Conservation (phyloP, 1,140 invertebrate species). For the Bombus polaris region DNA sequence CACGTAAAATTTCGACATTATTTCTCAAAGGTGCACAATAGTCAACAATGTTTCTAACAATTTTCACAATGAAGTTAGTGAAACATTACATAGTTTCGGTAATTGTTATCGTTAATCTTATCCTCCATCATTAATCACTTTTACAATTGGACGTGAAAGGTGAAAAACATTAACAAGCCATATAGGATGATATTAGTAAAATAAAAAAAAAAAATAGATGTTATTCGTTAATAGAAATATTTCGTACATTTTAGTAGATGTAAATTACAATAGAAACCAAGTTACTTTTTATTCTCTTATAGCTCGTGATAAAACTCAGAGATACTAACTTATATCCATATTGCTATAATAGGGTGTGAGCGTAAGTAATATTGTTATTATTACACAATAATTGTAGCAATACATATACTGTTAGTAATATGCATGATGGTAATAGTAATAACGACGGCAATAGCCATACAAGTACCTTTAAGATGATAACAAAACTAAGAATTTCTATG, state of each 20-base stretch:
- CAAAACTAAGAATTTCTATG: not conserved
- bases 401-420: not conserved
- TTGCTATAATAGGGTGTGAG: not conserved
- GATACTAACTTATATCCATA: not conserved
- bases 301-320: not conserved
- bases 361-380: not conserved
- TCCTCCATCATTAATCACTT: not conserved
- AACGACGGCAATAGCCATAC: not conserved
- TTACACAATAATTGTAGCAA: not conserved
- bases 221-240: not conserved
- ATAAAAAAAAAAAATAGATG: not conserved
- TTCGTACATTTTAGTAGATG: not conserved
- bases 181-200: not conserved
- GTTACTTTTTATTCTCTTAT: not conserved
- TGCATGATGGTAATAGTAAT: slow-evolving; percentile 8
- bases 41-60: not conserved
- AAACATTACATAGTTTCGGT: not conserved
- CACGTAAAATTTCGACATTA: not conserved
- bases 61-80: slow-evolving; percentile 9
- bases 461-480: not conserved
- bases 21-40: not conserved
- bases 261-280: no score
- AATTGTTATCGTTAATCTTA: not conserved
- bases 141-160: not conserved
- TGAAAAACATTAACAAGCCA: not conserved